Evolutionary conservation across 35 echinoderm and acorn worm genomes (phyloP).

Genomic region (Anneissia japonica): DNA sequence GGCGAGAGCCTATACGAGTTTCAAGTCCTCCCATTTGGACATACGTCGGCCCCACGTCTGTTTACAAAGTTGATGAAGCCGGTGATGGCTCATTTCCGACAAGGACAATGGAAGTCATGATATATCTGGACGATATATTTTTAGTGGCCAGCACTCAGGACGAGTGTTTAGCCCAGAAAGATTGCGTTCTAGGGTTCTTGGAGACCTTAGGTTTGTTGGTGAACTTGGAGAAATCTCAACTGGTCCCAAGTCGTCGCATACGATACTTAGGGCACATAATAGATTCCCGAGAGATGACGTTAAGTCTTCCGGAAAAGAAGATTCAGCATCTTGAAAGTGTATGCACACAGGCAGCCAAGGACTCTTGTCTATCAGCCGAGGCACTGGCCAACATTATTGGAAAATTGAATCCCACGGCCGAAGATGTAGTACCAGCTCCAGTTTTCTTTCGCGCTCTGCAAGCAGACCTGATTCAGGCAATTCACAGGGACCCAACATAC

Average conservation of each 20-base stretch:
- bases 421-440: background rate
- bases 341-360: background rate
- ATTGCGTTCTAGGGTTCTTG: background rate
- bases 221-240: slow-evolving; percentile 11
- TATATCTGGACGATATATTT: slow-evolving; percentile 33
- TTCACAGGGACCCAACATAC: background rate
- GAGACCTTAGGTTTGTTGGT: slow-evolving; percentile 4
- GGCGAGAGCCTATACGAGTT: background rate
- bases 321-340: background rate
- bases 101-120: slow-evolving; percentile 1
- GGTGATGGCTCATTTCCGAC: background rate
- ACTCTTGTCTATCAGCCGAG: background rate
- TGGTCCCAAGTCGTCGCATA: background rate
- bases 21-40: background rate
- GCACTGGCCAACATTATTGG: slow-evolving; percentile 7
- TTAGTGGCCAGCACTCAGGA: background rate
- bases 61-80: slow-evolving; percentile 36
- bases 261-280: background rate
- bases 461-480: background rate
- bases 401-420: slow-evolving; percentile 7
- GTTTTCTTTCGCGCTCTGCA: slow-evolving; percentile 3
- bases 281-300: slow-evolving; percentile 2
- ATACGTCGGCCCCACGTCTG: background rate
- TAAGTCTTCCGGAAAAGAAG: slow-evolving; percentile 25
- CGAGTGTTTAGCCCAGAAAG: background rate